phyloP scores from a whole-genome alignment of 2,113 vertebrate species.

The Microtus oregoni region DNA sequence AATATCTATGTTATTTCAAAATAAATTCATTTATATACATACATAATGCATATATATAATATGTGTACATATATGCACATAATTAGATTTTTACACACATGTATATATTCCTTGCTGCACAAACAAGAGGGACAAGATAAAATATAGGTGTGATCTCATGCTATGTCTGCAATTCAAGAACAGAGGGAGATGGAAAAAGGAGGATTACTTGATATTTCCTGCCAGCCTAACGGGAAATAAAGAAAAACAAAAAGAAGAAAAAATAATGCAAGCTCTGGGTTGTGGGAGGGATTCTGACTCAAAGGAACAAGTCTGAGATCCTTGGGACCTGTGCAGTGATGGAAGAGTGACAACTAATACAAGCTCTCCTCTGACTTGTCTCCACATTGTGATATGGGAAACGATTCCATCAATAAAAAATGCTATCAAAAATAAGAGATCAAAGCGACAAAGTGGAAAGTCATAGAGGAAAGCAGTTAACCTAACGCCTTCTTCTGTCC shows the following conservation, averaged over 20 bases:
- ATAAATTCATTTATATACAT: background rate
- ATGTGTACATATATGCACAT: background rate
- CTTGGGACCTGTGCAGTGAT: background rate
- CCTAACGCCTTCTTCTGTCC: background rate
- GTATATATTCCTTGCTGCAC: background rate
- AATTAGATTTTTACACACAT: background rate
- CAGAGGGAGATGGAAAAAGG: background rate
- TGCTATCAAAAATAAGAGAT: background rate
- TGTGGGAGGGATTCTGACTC: background rate
- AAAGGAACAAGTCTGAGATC: background rate
- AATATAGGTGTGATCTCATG: background rate
- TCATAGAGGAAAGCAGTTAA: no score
- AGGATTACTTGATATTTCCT: background rate
- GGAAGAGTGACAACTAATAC: background rate
- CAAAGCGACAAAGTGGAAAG: background rate
- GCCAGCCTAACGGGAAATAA: background rate
- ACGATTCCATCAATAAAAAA: background rate
- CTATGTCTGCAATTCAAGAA: background rate
- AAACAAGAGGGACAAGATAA: background rate
- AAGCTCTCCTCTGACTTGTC: background rate
- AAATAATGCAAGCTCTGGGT: background rate
- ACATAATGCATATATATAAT: background rate
- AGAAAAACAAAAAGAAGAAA: background rate
- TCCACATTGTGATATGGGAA: no score
- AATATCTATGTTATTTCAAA: constrained; percentile 15